These are phyloP conservation scores for Cephus runcator DNA, from an alignment of 2,888 invertebrate genomes.

Conservation along the genomic window DNA sequence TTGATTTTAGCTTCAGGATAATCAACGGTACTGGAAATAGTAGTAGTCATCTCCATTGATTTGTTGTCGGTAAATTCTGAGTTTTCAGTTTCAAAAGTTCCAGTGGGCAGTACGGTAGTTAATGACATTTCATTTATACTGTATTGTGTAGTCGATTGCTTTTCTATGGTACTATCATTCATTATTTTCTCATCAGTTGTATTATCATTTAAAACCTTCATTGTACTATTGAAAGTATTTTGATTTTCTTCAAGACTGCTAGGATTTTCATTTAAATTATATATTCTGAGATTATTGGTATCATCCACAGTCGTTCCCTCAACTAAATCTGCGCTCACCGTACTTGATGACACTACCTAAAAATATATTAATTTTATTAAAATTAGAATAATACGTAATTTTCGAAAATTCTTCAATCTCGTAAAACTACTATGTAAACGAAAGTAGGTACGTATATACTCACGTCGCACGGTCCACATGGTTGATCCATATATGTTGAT, in stretches of 20 bases:
- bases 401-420: not conserved
- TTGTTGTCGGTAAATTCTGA: not conserved
- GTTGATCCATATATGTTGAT: constrained; percentile 59
- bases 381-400: not conserved
- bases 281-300: not conserved
- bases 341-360: not conserved
- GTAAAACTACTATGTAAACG: not conserved
- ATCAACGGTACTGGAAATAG: not conserved
- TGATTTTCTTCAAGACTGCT: not conserved
- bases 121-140: not conserved
- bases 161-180: not conserved
- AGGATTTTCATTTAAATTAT: not conserved
- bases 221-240: constrained; percentile 13
- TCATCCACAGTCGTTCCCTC: not conserved
- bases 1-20: not conserved
- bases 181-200: not conserved
- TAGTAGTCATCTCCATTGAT: not conserved
- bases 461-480: constrained; percentile 57
- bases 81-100: not conserved
- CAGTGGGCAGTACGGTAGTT: not conserved
- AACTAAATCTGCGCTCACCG: not conserved
- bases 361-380: not conserved
- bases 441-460: not conserved
- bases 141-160: not conserved
- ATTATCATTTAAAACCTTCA: constrained; percentile 4